Conservation (phyloP, 2,888 invertebrate genomes). For the Ectobius pallidus region DNA sequence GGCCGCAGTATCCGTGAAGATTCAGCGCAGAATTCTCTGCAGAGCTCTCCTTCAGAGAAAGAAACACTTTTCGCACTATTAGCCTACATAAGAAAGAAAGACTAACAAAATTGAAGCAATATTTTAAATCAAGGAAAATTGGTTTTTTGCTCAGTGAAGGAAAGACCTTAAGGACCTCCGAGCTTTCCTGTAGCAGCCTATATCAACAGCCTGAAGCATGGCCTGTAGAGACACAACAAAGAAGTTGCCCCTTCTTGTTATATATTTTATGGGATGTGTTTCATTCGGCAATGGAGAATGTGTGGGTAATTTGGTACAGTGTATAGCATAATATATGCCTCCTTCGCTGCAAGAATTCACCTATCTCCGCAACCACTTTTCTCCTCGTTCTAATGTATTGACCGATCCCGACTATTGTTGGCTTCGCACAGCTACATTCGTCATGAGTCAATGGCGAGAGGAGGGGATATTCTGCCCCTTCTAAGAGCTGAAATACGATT, state of each 20-base stretch:
- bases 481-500: too few species aligned
- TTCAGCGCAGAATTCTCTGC: too few species aligned
- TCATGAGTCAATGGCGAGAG: neutral
- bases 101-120: too few species aligned
- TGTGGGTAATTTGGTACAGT: neutral
- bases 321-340: neutral
- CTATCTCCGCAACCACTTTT: neutral
- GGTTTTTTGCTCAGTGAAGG: neutral
- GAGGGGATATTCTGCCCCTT: too few species aligned
- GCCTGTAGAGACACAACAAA: neutral
- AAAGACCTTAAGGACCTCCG: neutral
- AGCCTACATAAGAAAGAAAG: too few species aligned
- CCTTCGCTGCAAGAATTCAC: neutral
- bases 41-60: too few species aligned
- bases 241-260: neutral
- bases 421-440: neutral
- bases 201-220: neutral
- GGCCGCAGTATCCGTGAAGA: too few species aligned
- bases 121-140: neutral
- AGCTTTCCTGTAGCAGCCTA: neutral
- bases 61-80: too few species aligned
- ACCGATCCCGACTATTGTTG: neutral
- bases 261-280: slow-evolving; percentile 6
- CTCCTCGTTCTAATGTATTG: neutral
- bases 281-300: neutral